phyloP scores from a whole-genome alignment of 2,113 vertebrate species.

The Xenopus laevis region DNA sequence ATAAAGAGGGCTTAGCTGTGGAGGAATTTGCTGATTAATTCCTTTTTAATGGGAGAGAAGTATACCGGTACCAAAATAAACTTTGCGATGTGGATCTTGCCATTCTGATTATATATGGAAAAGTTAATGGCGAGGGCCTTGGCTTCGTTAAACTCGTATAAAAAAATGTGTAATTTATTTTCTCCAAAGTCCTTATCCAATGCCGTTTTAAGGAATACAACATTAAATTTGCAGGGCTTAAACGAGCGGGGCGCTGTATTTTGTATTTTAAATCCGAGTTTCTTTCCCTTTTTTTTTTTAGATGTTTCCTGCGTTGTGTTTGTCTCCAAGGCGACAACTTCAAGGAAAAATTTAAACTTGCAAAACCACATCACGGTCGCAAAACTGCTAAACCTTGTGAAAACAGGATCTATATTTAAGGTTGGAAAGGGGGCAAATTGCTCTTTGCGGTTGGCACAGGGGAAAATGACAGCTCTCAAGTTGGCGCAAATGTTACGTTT shows the following conservation, averaged over 20 bases:
- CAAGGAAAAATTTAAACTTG: not conserved
- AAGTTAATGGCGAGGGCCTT: constrained; percentile 76
- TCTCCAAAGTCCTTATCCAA: not conserved
- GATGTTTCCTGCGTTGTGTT: not conserved
- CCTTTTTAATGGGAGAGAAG: constrained; percentile 81
- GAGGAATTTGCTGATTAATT: constrained; percentile 82
- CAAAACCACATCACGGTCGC: not conserved
- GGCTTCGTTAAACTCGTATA: constrained; percentile 74
- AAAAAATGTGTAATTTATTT: constrained; percentile 54
- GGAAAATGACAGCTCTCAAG: not conserved
- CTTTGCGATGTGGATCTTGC: constrained; percentile 75
- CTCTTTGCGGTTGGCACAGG: not conserved
- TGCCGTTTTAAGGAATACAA: constrained; percentile 1
- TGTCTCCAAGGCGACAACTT: not conserved
- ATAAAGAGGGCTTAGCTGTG: constrained; percentile 71
- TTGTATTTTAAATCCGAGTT: no score
- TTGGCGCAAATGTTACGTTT: no score
- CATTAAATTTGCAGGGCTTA: constrained; percentile 2
- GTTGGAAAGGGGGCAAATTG: not conserved
- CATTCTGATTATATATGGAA: constrained; percentile 76
- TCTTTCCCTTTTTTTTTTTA: not conserved
- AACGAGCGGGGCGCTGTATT: no score
- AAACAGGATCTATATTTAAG: constrained; percentile 4
- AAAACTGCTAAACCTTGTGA: not conserved
- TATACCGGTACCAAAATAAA: constrained; percentile 76